Conservation (phyloP, 2,113 vertebrate species). For the Marmota monax region DNA sequence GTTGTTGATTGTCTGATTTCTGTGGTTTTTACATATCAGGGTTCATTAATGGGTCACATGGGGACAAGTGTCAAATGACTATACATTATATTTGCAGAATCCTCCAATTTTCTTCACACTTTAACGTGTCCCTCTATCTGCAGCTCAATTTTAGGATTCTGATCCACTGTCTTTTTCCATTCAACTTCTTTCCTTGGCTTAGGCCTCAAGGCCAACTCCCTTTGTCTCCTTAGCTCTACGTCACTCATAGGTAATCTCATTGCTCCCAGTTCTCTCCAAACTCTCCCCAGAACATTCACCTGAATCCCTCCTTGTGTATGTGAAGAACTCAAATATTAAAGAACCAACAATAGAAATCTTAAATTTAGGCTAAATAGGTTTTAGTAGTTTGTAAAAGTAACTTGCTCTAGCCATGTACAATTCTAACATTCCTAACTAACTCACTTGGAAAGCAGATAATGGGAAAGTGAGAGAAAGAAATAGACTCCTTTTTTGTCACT, state of each 20-base stretch:
- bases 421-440: not conserved
- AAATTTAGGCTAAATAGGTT: not conserved
- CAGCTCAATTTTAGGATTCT: not conserved
- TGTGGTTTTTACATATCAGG: not conserved
- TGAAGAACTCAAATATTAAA: constrained; percentile 40
- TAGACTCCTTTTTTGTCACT: not conserved
- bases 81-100: not conserved
- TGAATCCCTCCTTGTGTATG: not conserved
- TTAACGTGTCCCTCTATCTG: not conserved
- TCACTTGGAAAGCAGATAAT: not conserved
- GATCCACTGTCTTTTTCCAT: not conserved
- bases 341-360: constrained; percentile 42
- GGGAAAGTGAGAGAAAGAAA: not conserved
- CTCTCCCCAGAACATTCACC: not conserved
- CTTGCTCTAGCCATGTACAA: not conserved
- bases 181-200: not conserved
- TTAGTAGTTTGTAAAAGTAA: not conserved
- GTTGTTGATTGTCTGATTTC: not conserved
- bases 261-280: not conserved
- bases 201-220: not conserved
- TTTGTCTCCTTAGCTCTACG: not conserved
- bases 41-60: not conserved
- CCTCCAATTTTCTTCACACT: not conserved
- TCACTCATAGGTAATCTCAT: not conserved
- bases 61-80: not conserved